These are phyloP conservation scores for Tuberolachnus salignus DNA, from an alignment of 2,888 invertebrate genomes.

Conservation along the genomic window DNA sequence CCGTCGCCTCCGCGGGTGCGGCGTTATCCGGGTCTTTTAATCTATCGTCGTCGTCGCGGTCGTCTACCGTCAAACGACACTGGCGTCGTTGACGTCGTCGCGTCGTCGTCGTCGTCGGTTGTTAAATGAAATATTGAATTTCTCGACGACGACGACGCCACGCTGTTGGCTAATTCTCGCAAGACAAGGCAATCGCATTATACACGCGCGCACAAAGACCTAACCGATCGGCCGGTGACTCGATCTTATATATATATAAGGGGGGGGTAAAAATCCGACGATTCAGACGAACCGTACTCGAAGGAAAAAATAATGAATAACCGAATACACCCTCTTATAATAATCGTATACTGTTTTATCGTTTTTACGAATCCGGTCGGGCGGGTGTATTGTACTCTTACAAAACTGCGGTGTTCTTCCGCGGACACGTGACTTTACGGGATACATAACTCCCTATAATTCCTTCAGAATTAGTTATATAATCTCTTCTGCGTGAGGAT, in stretches of 20 bases:
- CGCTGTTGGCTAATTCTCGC: conserved; percentile 32
- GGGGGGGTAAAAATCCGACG: no score
- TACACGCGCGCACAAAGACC: background rate
- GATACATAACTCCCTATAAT: no score
- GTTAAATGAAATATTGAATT: conserved; percentile 56
- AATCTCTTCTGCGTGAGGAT: no score
- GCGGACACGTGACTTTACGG: no score
- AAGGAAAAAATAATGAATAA: no score
- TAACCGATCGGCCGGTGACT: conserved; percentile 26
- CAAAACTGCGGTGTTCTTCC: no score
- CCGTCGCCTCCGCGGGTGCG: background rate
- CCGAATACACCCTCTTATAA: no score
- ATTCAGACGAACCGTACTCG: no score
- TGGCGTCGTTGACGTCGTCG: conserved; percentile 8
- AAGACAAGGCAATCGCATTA: conserved; percentile 53
- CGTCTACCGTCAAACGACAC: conserved; percentile 21
- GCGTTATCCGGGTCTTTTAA: conserved; percentile 50
- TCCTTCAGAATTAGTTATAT: no score
- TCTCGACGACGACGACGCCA: conserved; percentile 39
- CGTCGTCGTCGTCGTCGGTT: conserved; percentile 12
- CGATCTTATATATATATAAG: background rate
- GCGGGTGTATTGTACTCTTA: no score
- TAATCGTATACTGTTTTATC: no score
- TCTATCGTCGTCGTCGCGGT: conserved; percentile 26
- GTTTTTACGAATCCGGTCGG: no score